Conservation (phyloP, 1,140 invertebrate genomes). For the Drosophila auraria region DNA sequence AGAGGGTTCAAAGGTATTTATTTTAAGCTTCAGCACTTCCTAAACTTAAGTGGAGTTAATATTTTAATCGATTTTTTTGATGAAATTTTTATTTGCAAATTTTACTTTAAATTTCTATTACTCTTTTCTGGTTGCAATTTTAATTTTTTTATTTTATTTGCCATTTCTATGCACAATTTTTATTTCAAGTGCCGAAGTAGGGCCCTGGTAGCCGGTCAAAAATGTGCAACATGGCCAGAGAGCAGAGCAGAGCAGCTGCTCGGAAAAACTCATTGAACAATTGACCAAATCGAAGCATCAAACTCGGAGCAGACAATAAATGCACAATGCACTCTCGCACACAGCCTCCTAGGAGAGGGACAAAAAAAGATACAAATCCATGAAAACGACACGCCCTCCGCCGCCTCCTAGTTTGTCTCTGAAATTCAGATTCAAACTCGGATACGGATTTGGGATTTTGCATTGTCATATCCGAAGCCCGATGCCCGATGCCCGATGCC, state of each 20-base stretch:
- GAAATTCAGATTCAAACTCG: constrained; percentile 14
- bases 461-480: constrained; percentile 15
- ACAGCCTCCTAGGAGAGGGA: constrained; percentile 15
- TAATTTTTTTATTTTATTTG: too few relatives aligned
- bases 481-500: not conserved
- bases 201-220: constrained; percentile 24
- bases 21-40: too few relatives aligned
- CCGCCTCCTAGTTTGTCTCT: not conserved
- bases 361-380: constrained; percentile 66
- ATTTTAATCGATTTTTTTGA: too few relatives aligned
- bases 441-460: constrained; percentile 14
- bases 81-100: not conserved
- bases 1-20: not conserved
- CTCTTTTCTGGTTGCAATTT: not conserved
- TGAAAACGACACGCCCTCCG: constrained; percentile 49
- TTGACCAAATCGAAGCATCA: constrained; percentile 71
- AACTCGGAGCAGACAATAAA: constrained; percentile 58
- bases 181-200: not conserved
- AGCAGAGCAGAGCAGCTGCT: constrained; percentile 60
- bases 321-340: constrained; percentile 31
- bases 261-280: constrained; percentile 75
- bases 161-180: not conserved
- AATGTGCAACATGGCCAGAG: constrained; percentile 47
- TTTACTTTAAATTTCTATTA: too few relatives aligned
- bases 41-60: too few relatives aligned